These are phyloP conservation scores for Caenorhabditis drosophilae DNA, from an alignment of 2,888 invertebrate genomes.

Conservation along the genomic window DNA sequence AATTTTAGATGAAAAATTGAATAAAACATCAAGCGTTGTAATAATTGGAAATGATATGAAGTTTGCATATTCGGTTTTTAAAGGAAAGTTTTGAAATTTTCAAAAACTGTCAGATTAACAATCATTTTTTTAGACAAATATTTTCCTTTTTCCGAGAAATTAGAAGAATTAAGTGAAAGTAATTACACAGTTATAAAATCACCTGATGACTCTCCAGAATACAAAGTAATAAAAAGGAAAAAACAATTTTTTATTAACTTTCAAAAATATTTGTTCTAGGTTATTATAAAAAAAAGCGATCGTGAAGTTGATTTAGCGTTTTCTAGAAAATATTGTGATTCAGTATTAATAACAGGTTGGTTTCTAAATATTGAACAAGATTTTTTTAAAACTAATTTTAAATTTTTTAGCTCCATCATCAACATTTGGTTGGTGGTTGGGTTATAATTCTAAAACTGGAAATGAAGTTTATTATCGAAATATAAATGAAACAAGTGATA, in stretches of 20 bases:
- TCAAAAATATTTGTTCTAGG: not conserved
- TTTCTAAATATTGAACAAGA: not conserved
- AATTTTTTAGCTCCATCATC: constrained; percentile 15
- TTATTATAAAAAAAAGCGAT: not conserved
- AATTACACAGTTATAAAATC: not conserved
- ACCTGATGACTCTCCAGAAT: constrained; percentile 1
- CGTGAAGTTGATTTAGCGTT: constrained; percentile 13
- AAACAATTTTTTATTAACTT: not conserved
- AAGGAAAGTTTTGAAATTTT: not conserved
- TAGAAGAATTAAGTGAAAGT: not conserved
- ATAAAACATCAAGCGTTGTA: not conserved
- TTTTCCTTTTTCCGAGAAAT: not conserved
- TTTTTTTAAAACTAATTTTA: not conserved
- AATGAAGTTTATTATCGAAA: constrained; percentile 16
- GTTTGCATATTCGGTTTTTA: constrained; percentile 11
- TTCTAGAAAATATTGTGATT: constrained; percentile 10
- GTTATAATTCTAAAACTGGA: constrained; percentile 12
- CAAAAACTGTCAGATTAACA: not conserved
- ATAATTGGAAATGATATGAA: constrained; percentile 15
- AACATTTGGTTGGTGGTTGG: constrained; percentile 28
- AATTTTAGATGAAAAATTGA: constrained; percentile 1
- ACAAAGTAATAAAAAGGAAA: not conserved
- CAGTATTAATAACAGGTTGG: constrained; percentile 19
- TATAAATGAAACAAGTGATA: constrained; percentile 16
- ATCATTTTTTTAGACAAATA: not conserved